Evolutionary conservation across 1,140 invertebrate genomes (phyloP).

Genomic region (Brachystomella parvula): DNA sequence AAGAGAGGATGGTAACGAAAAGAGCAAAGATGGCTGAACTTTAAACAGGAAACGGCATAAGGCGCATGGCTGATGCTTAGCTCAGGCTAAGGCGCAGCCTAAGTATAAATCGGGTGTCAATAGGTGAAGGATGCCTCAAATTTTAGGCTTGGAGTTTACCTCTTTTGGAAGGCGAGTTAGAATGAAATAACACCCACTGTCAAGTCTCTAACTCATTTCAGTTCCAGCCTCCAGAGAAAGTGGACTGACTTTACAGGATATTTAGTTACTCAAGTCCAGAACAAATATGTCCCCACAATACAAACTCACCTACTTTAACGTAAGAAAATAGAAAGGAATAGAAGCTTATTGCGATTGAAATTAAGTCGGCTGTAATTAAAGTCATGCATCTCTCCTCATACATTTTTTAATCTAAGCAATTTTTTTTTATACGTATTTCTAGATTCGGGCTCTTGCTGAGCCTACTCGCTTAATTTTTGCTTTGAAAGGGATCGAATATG

Average conservation of each 20-base stretch:
- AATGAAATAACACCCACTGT: not conserved
- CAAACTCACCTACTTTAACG: constrained; percentile 12
- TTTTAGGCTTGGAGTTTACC: not conserved
- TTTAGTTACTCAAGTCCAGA: not conserved
- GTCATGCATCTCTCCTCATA: not conserved
- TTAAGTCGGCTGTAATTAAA: not conserved
- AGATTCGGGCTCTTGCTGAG: constrained; percentile 5
- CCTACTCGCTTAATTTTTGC: constrained; percentile 47
- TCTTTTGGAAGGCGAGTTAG: not conserved
- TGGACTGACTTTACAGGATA: too few relatives aligned
- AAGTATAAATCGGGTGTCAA: too few relatives aligned
- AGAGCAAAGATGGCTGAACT: too few relatives aligned
- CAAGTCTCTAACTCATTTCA: not conserved
- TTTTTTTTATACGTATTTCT: not conserved
- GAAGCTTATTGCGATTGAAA: not conserved
- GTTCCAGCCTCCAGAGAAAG: too few relatives aligned
- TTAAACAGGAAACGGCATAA: too few relatives aligned
- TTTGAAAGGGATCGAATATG: constrained; percentile 46
- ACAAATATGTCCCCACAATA: constrained; percentile 9
- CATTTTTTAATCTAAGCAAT: not conserved
- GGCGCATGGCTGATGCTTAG: too few relatives aligned
- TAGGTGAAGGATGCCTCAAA: not conserved
- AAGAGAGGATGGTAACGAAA: too few relatives aligned
- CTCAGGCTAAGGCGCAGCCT: too few relatives aligned
- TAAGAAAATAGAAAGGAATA: not conserved